Base-by-base conservation (phyloP, 2,888 invertebrate species). In the Axea sp. region DNA sequence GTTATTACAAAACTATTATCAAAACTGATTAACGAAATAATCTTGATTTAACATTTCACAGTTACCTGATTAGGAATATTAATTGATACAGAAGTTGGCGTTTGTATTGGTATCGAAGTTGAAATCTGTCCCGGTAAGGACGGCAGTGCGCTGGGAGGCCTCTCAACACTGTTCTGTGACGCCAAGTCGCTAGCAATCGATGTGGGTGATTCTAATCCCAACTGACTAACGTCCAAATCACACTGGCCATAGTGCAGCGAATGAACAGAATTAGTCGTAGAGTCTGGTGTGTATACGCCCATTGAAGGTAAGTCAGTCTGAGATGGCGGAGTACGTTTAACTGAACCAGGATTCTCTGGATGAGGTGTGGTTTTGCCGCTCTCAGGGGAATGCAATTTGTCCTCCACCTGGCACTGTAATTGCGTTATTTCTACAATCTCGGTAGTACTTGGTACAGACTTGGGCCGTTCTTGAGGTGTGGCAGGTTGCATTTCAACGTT, bases 141-240 rank as follows among this genome's bases (percentile, higher is more conserved):
- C 0, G 90, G 89, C 9, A 91, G 84, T 0, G 90, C 90, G 41
- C 91, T 91, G 0, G 91, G 90, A 2, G 91, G 90, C n/a, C 90
- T 88, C 77, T 93, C 92, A 0, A 92, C 91, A 0, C 92, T 90
- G 82, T 91, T 92, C 78, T 95, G 95, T 0, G 92, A 93, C 4
- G 94, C 93, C 88, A 96, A 91, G 85, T 96, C 96, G 39, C 94
- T 95, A 0, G 95, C 93, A 77, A 96, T 95, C 30, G 95, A 95
- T 0, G 95, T 93, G 0, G 97, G 96, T 0, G 96, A 96, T 85
- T 96, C 96, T 75, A 97, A 88, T 0, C 95, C 95, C 64, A 96
- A 87, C 83, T 95, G 95, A 62, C 92, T 92, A 0, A 95, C 95
- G 85, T 95, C 96, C 69, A 96, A 87, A 78, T 96, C 95, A 80